Percentiles rank a stretch among this genome's conserved stretches.
These are phyloP conservation scores for Mesochorus sp. DNA, from an alignment of 2,888 invertebrate genomes.

Conservation along the genomic window DNA sequence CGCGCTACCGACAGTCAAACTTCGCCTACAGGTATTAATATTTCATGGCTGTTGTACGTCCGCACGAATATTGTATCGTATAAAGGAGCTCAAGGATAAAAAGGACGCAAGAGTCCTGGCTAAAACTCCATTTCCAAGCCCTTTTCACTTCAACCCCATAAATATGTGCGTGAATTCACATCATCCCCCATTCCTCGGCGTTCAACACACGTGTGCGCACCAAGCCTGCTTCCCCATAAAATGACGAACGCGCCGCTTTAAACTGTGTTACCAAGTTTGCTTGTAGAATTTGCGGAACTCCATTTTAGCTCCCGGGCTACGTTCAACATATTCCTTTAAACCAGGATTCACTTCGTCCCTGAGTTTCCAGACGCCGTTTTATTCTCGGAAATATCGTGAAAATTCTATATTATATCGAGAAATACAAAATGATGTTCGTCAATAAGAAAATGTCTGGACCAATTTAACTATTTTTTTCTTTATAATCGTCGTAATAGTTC, in stretches of 20 bases:
- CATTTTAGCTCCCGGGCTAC: constrained; percentile 4
- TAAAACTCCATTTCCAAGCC: no score
- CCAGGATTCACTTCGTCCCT: neutral
- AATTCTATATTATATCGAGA: no score
- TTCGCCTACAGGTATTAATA: constrained; percentile 53
- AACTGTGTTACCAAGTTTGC: constrained; percentile 47
- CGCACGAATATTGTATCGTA: constrained; percentile 9
- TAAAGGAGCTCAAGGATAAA: neutral
- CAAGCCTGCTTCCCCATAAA: constrained; percentile 36
- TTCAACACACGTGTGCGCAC: neutral
- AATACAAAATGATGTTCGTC: no score
- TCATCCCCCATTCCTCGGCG: constrained; percentile 10
- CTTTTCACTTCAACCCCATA: neutral
- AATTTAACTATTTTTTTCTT: no score
- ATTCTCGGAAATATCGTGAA: no score
- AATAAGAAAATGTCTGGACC: no score
- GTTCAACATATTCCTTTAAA: neutral
- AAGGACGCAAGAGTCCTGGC: no score
- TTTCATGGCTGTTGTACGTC: constrained; percentile 36
- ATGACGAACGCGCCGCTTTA: constrained; percentile 49
- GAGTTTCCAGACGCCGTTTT: no score
- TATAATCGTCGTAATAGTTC: no score
- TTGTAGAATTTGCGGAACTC: constrained; percentile 46
- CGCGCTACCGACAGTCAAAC: constrained; percentile 20
- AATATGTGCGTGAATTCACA: neutral